These are phyloP conservation scores for Gryllus bimaculatus DNA, from an alignment of 1,140 invertebrate species.

Conservation along the genomic window DNA sequence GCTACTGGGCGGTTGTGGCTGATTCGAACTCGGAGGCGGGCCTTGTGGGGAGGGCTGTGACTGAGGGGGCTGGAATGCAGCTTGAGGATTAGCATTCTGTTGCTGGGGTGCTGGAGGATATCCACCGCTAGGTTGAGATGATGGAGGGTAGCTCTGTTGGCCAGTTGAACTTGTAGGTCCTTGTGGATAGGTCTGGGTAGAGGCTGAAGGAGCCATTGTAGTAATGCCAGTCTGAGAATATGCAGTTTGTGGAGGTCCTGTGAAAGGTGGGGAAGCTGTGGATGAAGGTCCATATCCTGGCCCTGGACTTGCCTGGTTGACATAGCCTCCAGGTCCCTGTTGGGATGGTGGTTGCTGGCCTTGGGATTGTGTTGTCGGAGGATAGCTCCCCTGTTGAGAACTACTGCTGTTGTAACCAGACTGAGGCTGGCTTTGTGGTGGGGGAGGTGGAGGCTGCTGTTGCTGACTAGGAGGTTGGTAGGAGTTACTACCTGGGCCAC, in stretches of 20 bases:
- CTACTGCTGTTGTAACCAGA: neutral
- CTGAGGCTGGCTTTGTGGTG: neutral
- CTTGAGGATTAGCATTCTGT: neutral
- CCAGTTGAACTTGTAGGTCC: constrained; percentile 33
- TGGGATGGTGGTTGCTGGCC: constrained; percentile 30
- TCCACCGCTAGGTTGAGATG: constrained; percentile 23
- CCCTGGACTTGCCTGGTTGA: constrained; percentile 36
- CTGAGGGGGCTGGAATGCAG: constrained; percentile 17
- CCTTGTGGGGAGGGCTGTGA: constrained; percentile 25
- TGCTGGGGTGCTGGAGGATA: constrained; percentile 28
- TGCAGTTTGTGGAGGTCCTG: constrained; percentile 31
- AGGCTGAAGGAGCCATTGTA: constrained; percentile 22
- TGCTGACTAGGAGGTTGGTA: constrained; percentile 10
- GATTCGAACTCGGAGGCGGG: constrained; percentile 35
- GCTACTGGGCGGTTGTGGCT: constrained; percentile 20
- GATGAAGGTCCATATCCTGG: constrained; percentile 29
- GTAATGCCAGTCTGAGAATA: constrained; percentile 35
- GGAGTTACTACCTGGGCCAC: neutral
- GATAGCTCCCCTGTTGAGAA: constrained; percentile 34
- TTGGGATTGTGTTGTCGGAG: constrained; percentile 33
- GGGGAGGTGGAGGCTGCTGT: neutral
- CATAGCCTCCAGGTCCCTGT: constrained; percentile 34
- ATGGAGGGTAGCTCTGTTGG: constrained; percentile 30
- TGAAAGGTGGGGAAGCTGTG: constrained; percentile 36
- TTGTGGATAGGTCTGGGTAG: constrained; percentile 39